These are phyloP conservation scores for Labia minor DNA, from an alignment of 2,888 invertebrate species.

Conservation along the genomic window DNA sequence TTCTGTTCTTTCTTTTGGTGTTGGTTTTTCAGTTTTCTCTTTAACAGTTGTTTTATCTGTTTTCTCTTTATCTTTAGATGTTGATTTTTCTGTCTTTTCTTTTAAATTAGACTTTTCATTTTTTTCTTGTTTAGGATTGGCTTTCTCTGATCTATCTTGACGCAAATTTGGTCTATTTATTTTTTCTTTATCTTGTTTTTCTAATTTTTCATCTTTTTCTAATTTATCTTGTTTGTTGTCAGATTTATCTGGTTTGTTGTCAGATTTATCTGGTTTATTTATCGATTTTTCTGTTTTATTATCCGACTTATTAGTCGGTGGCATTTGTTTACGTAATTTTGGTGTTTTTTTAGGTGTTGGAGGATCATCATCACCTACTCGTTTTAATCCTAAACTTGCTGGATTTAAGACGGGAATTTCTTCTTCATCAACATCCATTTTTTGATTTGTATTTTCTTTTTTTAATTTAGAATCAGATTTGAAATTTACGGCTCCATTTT, in stretches of 20 bases:
- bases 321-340: background rate
- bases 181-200: background rate
- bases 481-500: conserved; percentile 39
- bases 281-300: background rate
- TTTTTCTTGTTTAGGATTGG: too few species aligned
- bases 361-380: conserved; percentile 66
- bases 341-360: conserved; percentile 47
- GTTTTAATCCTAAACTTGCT: conserved; percentile 66
- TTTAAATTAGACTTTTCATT: too few species aligned
- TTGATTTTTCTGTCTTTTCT: too few species aligned
- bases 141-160: too few species aligned
- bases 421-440: conserved; percentile 52
- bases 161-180: background rate
- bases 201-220: too few species aligned
- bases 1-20: too few species aligned
- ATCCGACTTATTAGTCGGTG: background rate
- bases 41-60: too few species aligned
- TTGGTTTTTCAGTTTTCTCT: too few species aligned
- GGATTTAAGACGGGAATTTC: conserved; percentile 64
- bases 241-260: background rate
- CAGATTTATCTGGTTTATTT: too few species aligned
- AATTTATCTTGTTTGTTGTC: too few species aligned
- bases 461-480: conserved; percentile 29
- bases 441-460: conserved; percentile 49
- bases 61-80: too few species aligned